phyloP scores from a whole-genome alignment of 1,140 invertebrate species.

The Dendroctonus ponderosae region DNA sequence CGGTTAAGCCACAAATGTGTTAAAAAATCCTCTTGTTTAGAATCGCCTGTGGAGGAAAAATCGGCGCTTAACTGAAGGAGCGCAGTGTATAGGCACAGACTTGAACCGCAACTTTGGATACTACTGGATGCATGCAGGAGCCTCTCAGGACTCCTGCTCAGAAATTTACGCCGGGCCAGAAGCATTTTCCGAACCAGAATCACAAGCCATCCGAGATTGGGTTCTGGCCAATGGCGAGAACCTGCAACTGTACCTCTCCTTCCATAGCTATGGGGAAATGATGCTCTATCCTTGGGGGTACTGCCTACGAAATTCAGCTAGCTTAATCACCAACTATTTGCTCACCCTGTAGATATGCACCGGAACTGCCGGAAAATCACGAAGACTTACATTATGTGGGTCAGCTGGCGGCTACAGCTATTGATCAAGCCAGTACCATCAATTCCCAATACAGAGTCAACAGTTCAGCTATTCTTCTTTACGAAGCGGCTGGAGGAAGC shows the following conservation, averaged over 20 bases:
- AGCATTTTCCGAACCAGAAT: conserved; percentile 74
- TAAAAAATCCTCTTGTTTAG: too few species aligned
- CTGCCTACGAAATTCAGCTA: background rate
- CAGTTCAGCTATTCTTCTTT: conserved; percentile 61
- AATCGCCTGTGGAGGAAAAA: too few species aligned
- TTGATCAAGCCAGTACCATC: conserved; percentile 46
- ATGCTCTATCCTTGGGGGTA: conserved; percentile 76
- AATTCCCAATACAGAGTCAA: conserved; percentile 60
- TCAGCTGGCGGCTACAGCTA: conserved; percentile 50
- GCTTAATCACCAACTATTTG: background rate
- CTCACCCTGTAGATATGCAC: conserved; percentile 46
- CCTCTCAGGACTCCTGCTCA: conserved; percentile 61
- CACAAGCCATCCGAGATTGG: conserved; percentile 59
- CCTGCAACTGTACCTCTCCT: conserved; percentile 64
- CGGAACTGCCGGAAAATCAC: conserved; percentile 47
- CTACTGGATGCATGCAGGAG: conserved; percentile 63
- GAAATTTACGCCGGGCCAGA: conserved; percentile 68
- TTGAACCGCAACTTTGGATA: conserved; percentile 69
- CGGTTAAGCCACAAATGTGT: background rate
- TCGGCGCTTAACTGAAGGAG: conserved; percentile 47
- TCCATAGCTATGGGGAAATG: conserved; percentile 69
- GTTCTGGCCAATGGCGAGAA: conserved; percentile 51
- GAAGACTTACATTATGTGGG: conserved; percentile 52
- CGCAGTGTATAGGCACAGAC: conserved; percentile 60
- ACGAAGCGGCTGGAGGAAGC: conserved; percentile 64